Evolutionary conservation across 2,888 invertebrate genomes (phyloP), one percentile per base, ranked within the genome.

Genomic region (Agrotis puta): DNA sequence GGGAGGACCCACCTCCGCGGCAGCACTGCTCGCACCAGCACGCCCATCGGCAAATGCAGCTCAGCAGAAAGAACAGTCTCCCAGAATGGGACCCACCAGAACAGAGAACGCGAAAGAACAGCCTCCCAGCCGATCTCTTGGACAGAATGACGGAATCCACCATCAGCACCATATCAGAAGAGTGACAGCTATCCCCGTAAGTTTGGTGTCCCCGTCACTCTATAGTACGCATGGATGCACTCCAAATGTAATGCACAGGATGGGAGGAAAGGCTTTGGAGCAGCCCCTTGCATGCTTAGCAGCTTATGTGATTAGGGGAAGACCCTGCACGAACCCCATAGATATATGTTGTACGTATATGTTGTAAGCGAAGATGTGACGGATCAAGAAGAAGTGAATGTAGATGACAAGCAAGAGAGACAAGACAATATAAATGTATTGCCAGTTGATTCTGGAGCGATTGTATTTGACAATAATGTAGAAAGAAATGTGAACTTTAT

Each of bases 241-340:
- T 88, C 88, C 89, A 89, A 39, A 87, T 87, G 78, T 86, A 85
- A 91, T 89, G 89, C 92, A 91, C 89, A 86, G 85, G 82, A 85
- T 64, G 85, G 88, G 88, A 88, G 90, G 88, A 93, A 91, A 90
- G 94, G 94, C 94, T 94, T 94, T 90, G 92, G 91, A 89, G 91
- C 94, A 94, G 94, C 94, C 93, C 93, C 94, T 93, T 95, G 95
- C 95, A 95, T 95, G 95, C 88, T 93, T 95, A 95, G 95, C 90
- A 90, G 95, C 95, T 95, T 95, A 87, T 95, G 94, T 94, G 93
- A 93, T 89, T 91, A 92, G 88, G 91, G 90, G 89, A 90, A 89
- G 91, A 91, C 88, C 89, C 90, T 92, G 95, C 95, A 95, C 95
- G 94, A 93, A 90, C 89, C 90, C 86, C 85, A 92, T 94, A 94